Percentiles rank a stretch among this genome's conserved stretches.
These are phyloP conservation scores for Ephydatia muelleri DNA, from an alignment of 37 sponge, comb jelly and placozoan species.

Conservation along the genomic window DNA sequence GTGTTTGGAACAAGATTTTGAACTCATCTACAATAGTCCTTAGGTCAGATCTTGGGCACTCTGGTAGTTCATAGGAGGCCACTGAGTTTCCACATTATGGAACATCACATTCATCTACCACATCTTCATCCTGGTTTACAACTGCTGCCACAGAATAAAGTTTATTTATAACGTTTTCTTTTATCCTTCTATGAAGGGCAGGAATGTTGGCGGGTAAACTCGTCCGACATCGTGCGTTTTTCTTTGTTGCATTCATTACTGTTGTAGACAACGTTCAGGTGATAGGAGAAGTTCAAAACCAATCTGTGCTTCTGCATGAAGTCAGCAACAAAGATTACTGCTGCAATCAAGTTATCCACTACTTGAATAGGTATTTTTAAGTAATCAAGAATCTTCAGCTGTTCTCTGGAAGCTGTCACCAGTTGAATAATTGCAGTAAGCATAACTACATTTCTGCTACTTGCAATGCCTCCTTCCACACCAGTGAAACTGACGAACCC, in stretches of 20 bases:
- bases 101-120: background rate
- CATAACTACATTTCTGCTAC: too few species aligned
- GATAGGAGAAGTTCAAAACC: too few species aligned
- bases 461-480: too few species aligned
- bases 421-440: too few species aligned
- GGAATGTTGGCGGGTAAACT: background rate
- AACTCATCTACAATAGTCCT: background rate
- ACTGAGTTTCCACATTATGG: background rate
- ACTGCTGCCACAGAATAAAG: background rate
- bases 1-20: background rate
- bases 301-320: too few species aligned
- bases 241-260: background rate
- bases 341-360: too few species aligned
- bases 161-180: background rate
- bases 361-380: too few species aligned
- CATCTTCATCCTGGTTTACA: background rate
- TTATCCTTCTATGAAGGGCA: background rate
- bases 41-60: slow-evolving; percentile 12
- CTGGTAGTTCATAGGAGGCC: background rate
- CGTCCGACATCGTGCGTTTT: background rate
- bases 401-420: too few species aligned
- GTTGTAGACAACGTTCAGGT: background rate
- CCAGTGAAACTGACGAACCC: too few species aligned
- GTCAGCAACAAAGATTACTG: too few species aligned
- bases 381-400: too few species aligned